Evolutionary conservation across 2,888 invertebrate genomes (phyloP).

Genomic region (Eumerus sabulonum): DNA sequence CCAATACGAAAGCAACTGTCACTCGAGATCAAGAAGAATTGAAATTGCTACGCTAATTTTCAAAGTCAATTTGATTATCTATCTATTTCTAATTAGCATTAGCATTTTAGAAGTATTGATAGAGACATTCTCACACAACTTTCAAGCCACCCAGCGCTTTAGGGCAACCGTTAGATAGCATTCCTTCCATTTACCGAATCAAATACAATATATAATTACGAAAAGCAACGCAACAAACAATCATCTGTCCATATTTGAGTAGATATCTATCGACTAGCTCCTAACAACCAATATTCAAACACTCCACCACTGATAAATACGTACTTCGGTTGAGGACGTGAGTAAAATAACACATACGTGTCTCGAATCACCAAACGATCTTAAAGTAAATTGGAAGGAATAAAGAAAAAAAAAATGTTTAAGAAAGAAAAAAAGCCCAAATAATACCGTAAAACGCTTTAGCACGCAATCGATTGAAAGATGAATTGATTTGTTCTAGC

Average conservation of each 20-base stretch:
- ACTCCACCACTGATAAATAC: conserved; percentile 63
- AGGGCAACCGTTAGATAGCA: too few species aligned
- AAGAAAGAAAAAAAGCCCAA: conserved; percentile 14
- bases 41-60: too few species aligned
- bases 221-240: conserved; percentile 44
- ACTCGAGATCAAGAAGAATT: too few species aligned
- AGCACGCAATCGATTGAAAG: conserved; percentile 69
- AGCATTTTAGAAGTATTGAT: too few species aligned
- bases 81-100: too few species aligned
- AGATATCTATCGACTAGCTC: conserved; percentile 33
- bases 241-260: conserved; percentile 64
- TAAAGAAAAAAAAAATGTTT: conserved; percentile 53
- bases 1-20: too few species aligned
- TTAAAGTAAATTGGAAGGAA: conserved; percentile 62
- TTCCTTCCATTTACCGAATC: too few species aligned
- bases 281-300: conserved; percentile 61
- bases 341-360: conserved; percentile 67
- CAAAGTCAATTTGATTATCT: too few species aligned
- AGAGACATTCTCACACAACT: too few species aligned
- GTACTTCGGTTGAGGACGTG: conserved; percentile 62
- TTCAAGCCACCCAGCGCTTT: too few species aligned
- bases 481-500: conserved; percentile 68
- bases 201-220: conserved; percentile 43
- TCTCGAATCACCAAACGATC: conserved; percentile 45
- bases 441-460: conserved; percentile 66